phyloP scores from a whole-genome alignment of 2,113 vertebrate genomes.

The Aramus guarauna region DNA sequence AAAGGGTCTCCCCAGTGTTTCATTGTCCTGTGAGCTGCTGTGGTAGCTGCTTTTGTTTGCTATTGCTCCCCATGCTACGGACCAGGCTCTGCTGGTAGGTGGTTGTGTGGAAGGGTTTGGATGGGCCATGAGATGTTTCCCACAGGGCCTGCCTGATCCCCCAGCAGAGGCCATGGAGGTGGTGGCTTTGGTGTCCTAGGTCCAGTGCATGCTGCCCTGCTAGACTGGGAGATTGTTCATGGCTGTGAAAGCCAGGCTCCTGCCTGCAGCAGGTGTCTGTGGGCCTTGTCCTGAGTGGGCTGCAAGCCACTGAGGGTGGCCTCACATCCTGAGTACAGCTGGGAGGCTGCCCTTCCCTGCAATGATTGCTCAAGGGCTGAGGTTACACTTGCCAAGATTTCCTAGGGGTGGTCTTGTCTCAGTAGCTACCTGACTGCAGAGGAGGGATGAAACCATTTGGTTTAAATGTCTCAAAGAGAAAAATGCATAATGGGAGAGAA shows the following conservation, averaged over 20 bases:
- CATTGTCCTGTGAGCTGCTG: background rate
- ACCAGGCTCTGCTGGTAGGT: background rate
- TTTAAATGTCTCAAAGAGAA: background rate
- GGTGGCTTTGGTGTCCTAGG: no score
- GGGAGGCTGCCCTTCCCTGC: background rate
- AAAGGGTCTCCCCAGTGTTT: background rate
- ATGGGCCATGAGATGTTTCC: background rate
- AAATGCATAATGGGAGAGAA: background rate
- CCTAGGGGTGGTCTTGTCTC: background rate
- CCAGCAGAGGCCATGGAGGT: background rate
- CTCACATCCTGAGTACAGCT: background rate
- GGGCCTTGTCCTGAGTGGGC: no score
- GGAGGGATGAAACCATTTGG: background rate
- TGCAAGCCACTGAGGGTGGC: background rate
- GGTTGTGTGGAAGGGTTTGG: background rate
- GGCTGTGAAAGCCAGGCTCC: background rate
- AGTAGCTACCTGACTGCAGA: background rate
- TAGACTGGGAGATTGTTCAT: background rate
- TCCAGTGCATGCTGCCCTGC: background rate
- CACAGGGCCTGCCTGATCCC: background rate
- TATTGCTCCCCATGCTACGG: rapidly evolving
- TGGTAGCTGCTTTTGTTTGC: background rate
- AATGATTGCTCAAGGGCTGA: background rate
- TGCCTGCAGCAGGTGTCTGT: background rate
- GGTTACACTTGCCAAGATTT: background rate